Base-by-base conservation (phyloP, 2,888 invertebrate genomes). In the Tiliacea citrago region DNA sequence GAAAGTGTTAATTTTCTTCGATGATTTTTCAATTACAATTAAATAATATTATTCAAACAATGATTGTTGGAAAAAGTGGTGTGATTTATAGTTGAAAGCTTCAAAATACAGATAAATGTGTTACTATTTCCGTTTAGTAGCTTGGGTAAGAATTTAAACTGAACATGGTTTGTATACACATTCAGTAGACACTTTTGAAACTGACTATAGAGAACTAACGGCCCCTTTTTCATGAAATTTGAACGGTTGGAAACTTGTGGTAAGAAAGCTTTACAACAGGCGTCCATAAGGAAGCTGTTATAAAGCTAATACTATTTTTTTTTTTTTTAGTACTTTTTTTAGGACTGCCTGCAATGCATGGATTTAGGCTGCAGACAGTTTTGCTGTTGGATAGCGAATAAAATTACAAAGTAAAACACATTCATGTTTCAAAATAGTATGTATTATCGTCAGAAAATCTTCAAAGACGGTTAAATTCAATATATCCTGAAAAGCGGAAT, bases 191-290 rank as follows among this genome's bases (percentile, higher is more conserved):
- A 65, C 6, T 49, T 49, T 35, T 49, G 29, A 8, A 49, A 35
- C 21, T 21, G 6, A 21, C 3, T 1, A 21, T 65, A 35, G 42
- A 62, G 42, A 79, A 75, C 49, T 68, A 63, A 53, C 24, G 51
- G 70, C n/a, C 67, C 16, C 12, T 18, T 75, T 74, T 70, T 68
- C 78, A 68, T 70, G 61, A 68, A 68, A 49, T 68, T 60, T 69
- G 49, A 49, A 39, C 24, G 21, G 0, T 65, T 68, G 47, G 67
- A 67, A 67, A 67, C 49, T 66, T 66, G 12, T 49, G 18, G 24
- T 49, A 47, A n/a, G 18, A 35, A 60, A 66, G 47, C 73, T 78
- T 81, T 77, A 63, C n/a, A 35, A 80, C 73, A 45, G 12, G 10
- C 9, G 73, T 57, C 42, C 51, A 1, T 29, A 3, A 29, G 29